Evolutionary conservation across 2,113 vertebrate genomes (phyloP).

Genomic region (Proteles cristata): DNA sequence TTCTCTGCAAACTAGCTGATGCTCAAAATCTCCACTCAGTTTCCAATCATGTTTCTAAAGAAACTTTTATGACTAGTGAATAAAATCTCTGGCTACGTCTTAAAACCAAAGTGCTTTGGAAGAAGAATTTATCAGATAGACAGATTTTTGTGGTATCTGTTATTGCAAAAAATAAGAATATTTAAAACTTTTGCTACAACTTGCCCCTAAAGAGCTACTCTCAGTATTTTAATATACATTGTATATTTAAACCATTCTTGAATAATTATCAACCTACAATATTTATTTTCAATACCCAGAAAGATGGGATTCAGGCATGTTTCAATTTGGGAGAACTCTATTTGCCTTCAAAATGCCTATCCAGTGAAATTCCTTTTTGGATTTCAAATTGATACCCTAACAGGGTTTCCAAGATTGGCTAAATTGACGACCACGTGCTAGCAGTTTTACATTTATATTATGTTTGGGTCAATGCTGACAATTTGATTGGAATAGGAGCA

Average conservation of each 20-base stretch:
- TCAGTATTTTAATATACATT: background rate
- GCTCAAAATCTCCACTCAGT: background rate
- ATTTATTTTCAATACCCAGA: background rate
- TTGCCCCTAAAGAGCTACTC: background rate
- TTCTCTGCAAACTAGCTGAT: background rate
- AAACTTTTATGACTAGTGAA: background rate
- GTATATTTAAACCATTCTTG: background rate
- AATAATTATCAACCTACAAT: background rate
- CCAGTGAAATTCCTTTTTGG: background rate
- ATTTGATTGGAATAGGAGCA: background rate
- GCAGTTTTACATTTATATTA: background rate
- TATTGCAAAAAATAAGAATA: background rate
- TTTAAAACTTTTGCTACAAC: background rate
- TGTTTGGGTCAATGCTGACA: background rate
- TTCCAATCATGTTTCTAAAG: background rate
- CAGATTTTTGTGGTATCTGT: background rate
- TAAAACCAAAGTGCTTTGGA: background rate
- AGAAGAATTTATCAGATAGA: background rate
- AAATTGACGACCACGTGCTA: rapidly evolving
- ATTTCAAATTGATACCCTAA: background rate
- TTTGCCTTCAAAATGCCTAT: background rate
- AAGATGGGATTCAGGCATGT: background rate
- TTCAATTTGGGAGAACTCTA: background rate
- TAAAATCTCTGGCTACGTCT: background rate
- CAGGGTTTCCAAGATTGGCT: background rate